Percentiles rank a stretch among this genome's conserved stretches.
These are phyloP conservation scores for Petrocephalus sullivani DNA, from an alignment of 2,797 vertebrate species.

Conservation along the genomic window DNA sequence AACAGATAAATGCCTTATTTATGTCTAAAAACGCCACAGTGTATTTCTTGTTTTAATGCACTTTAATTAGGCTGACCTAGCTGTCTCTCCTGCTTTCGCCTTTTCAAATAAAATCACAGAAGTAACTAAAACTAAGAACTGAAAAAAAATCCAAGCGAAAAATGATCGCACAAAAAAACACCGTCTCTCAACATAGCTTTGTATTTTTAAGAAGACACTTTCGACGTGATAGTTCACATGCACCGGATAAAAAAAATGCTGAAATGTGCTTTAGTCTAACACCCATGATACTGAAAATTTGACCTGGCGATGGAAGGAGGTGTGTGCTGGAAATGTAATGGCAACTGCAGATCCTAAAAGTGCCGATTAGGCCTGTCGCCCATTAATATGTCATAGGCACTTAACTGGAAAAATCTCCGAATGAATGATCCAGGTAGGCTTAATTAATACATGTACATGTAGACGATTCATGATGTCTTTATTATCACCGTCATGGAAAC, in stretches of 20 bases:
- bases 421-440: neutral
- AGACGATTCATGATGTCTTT: neutral
- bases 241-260: slow-evolving; percentile 5
- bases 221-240: neutral
- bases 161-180: neutral
- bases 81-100: slow-evolving; percentile 58
- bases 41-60: slow-evolving; percentile 43
- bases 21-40: slow-evolving; percentile 46
- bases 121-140: slow-evolving; percentile 36
- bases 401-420: neutral
- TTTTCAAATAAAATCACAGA: slow-evolving; percentile 64
- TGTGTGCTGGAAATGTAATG: neutral
- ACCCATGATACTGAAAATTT: neutral
- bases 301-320: neutral
- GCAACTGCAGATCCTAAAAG: neutral
- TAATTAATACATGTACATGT: neutral
- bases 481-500: neutral
- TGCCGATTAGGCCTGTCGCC: neutral
- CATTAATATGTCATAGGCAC: neutral
- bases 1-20: neutral
- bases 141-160: neutral
- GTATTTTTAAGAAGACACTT: neutral
- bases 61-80: slow-evolving; percentile 68
- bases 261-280: neutral
- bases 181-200: neutral